phyloP scores from a whole-genome alignment of 2,888 invertebrate genomes.

The Unio delphinus region DNA sequence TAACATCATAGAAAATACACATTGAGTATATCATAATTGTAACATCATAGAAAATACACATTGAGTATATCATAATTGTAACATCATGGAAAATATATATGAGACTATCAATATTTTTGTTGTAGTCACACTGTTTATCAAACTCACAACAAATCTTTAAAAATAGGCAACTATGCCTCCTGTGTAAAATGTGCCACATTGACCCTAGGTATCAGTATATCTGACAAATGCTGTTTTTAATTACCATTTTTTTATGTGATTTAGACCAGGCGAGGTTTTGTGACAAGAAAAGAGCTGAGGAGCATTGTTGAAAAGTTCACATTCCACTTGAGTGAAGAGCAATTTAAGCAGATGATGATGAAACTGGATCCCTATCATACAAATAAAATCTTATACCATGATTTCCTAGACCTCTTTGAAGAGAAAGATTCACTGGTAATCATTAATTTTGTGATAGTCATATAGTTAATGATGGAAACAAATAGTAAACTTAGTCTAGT shows the following conservation, averaged over 20 bases:
- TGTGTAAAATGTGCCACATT: too few species aligned
- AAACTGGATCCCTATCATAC: slow-evolving; percentile 61
- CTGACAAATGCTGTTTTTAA: background rate
- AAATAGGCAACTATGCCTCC: too few species aligned
- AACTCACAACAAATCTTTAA: too few species aligned
- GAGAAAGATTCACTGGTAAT: slow-evolving; percentile 62
- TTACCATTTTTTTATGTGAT: slow-evolving; percentile 6
- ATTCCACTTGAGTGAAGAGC: slow-evolving; percentile 57
- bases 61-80: too few species aligned
- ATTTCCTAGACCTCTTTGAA: slow-evolving; percentile 68
- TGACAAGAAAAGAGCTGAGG: slow-evolving; percentile 62
- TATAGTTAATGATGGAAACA: too few species aligned
- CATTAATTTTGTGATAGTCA: background rate
- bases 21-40: too few species aligned
- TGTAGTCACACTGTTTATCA: too few species aligned
- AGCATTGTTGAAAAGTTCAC: slow-evolving; percentile 63
- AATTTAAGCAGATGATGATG: slow-evolving; percentile 63
- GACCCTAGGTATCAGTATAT: background rate
- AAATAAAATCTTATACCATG: slow-evolving; percentile 64
- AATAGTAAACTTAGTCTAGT: too few species aligned
- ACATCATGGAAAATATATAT: too few species aligned
- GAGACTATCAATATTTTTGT: too few species aligned
- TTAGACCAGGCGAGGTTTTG: slow-evolving; percentile 64
- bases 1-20: too few species aligned
- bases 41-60: too few species aligned